Evolutionary conservation across 2,113 vertebrate genomes (phyloP).

Genomic region (Chionis minor): DNA sequence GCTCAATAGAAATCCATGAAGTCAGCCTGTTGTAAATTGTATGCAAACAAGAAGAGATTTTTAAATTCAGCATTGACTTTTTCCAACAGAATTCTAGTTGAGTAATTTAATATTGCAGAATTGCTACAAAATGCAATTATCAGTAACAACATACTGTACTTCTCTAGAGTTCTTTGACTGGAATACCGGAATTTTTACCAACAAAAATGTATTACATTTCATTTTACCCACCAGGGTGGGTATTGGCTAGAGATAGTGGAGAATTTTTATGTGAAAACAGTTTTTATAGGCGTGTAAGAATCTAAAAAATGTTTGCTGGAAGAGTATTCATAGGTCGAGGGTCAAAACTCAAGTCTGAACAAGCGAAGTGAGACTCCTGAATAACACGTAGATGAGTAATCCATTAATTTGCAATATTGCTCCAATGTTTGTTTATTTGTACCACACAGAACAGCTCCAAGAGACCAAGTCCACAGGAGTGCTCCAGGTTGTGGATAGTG

Average conservation of each 20-base stretch:
- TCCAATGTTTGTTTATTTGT: not conserved
- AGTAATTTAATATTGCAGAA: not conserved
- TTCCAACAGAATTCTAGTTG: not conserved
- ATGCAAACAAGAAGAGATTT: not conserved
- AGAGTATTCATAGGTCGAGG: not conserved
- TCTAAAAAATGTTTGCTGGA: not conserved
- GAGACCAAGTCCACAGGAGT: not conserved
- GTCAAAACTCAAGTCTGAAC: not conserved
- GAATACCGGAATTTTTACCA: not conserved
- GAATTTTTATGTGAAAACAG: not conserved
- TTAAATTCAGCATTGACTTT: not conserved
- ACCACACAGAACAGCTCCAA: not conserved
- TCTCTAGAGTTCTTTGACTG: not conserved
- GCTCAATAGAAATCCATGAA: not conserved
- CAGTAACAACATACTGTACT: not conserved
- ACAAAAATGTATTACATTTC: not conserved
- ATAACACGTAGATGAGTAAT: not conserved
- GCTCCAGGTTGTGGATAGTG: not conserved
- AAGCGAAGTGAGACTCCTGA: not conserved
- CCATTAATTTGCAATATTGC: not conserved
- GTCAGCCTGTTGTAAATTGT: not conserved
- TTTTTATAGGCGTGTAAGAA: not conserved
- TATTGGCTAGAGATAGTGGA: not conserved
- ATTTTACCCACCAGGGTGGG: not conserved
- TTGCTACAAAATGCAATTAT: not conserved